phyloP scores from a whole-genome alignment of 2,888 invertebrate species.

The Lordiphosa fenestrarum region DNA sequence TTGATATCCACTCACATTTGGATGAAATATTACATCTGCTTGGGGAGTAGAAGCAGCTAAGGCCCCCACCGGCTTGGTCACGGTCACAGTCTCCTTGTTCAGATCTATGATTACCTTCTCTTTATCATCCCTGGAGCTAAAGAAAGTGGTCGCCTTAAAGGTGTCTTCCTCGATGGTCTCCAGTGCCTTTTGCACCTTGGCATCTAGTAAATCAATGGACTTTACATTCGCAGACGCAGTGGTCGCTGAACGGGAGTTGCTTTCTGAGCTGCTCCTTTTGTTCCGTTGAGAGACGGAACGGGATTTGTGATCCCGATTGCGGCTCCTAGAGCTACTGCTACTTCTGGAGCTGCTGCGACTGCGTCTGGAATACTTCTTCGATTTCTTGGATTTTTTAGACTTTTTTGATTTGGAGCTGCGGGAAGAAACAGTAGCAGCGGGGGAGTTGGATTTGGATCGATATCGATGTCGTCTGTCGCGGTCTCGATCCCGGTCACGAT shows the following conservation, averaged over 20 bases:
- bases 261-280: slow-evolving; percentile 56
- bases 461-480: slow-evolving; percentile 61
- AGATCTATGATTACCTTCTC: slow-evolving; percentile 86
- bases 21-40: slow-evolving; percentile 84
- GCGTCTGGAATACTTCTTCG: slow-evolving; percentile 67
- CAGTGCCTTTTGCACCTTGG: slow-evolving; percentile 81
- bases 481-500: slow-evolving; percentile 55
- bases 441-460: slow-evolving; percentile 69
- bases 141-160: slow-evolving; percentile 84
- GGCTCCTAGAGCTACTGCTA: slow-evolving; percentile 32
- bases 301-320: slow-evolving; percentile 46
- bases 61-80: slow-evolving; percentile 80
- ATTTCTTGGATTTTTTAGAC: slow-evolving; percentile 70
- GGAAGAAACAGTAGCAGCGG: slow-evolving; percentile 35
- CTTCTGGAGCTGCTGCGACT: slow-evolving; percentile 69
- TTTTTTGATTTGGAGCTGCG: slow-evolving; percentile 69
- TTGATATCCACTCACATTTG: slow-evolving; percentile 82
- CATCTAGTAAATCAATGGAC: slow-evolving; percentile 63
- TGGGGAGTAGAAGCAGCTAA: slow-evolving; percentile 81
- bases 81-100: slow-evolving; percentile 85
- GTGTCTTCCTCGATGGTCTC: slow-evolving; percentile 87
- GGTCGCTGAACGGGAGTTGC: slow-evolving; percentile 41
- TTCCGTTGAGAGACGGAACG: slow-evolving; percentile 52
- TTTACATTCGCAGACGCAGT: slow-evolving; percentile 36
- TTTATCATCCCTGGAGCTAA: slow-evolving; percentile 80